phyloP scores from a whole-genome alignment of 2,888 invertebrate genomes.

The Scrobipalpa costella region DNA sequence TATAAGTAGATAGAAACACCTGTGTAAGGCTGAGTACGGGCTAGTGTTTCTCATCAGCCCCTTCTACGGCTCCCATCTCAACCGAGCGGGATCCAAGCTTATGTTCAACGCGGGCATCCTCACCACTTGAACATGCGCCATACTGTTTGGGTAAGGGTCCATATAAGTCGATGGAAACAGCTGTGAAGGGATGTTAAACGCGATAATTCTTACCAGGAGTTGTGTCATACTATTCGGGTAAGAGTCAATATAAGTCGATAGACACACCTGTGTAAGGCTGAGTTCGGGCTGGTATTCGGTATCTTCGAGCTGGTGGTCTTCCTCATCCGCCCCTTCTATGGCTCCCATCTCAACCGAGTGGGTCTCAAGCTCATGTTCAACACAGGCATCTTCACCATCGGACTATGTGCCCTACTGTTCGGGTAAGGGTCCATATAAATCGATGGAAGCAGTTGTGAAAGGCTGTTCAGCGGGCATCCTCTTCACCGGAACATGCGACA shows the following conservation, averaged over 20 bases:
- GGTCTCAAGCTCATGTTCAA: conserved; percentile 92
- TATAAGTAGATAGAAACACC: neutral
- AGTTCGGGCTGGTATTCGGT: conserved; percentile 93
- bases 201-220: too few relatives aligned
- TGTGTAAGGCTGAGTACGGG: conserved; percentile 90
- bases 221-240: too few relatives aligned
- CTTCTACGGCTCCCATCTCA: conserved; percentile 89
- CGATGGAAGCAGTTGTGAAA: conserved; percentile 75
- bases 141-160: conserved; percentile 86
- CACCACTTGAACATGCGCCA: conserved; percentile 90
- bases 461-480: conserved; percentile 89
- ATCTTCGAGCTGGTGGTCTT: conserved; percentile 92
- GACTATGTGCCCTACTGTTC: conserved; percentile 90
- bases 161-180: neutral
- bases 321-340: conserved; percentile 90
- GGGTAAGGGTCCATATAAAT: conserved; percentile 78
- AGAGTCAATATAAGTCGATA: too few relatives aligned
- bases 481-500: too few relatives aligned
- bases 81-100: conserved; percentile 88
- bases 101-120: conserved; percentile 92
- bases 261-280: conserved; percentile 57
- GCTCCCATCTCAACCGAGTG: conserved; percentile 87
- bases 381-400: conserved; percentile 90
- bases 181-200: too few relatives aligned
- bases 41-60: conserved; percentile 92